Percentiles rank a stretch among this genome's conserved stretches.
Evolutionary conservation across 2,113 vertebrate genomes (phyloP).

Genomic region (Oreochromis niloticus): DNA sequence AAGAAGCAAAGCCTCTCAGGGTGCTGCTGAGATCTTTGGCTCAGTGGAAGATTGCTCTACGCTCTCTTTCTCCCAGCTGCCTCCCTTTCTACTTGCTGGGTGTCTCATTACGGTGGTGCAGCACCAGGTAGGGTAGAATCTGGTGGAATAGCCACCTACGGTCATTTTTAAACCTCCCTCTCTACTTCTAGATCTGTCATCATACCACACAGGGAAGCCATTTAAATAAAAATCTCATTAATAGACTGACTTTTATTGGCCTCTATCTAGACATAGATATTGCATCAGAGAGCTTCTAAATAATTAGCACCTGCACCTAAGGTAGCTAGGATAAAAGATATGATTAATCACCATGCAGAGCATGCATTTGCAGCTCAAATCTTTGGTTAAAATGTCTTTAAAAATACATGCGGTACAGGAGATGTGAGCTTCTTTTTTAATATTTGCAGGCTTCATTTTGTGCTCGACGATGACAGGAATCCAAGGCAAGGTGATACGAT

Average conservation of each 20-base stretch:
- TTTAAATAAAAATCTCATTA: neutral
- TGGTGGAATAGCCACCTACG: neutral
- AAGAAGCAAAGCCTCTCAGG: slow-evolving; percentile 1
- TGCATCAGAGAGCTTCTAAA: neutral
- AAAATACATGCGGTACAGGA: neutral
- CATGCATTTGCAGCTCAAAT: neutral
- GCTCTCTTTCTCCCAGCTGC: neutral
- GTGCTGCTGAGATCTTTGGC: slow-evolving; percentile 20
- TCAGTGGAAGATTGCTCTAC: neutral
- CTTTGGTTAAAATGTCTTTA: neutral
- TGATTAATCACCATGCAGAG: neutral
- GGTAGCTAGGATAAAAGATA: neutral
- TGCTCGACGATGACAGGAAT: neutral
- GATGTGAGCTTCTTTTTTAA: neutral
- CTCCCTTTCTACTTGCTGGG: neutral
- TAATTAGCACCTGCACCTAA: neutral
- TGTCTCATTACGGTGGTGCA: neutral
- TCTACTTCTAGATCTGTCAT: neutral
- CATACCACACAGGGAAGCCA: neutral
- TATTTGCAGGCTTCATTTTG: neutral
- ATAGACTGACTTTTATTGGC: neutral
- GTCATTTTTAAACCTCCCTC: neutral
- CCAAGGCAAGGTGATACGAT: neutral
- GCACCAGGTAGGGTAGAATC: neutral
- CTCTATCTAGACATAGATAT: neutral